Conservation (phyloP, 2,888 invertebrate genomes). For the Phorcus lineatus region DNA sequence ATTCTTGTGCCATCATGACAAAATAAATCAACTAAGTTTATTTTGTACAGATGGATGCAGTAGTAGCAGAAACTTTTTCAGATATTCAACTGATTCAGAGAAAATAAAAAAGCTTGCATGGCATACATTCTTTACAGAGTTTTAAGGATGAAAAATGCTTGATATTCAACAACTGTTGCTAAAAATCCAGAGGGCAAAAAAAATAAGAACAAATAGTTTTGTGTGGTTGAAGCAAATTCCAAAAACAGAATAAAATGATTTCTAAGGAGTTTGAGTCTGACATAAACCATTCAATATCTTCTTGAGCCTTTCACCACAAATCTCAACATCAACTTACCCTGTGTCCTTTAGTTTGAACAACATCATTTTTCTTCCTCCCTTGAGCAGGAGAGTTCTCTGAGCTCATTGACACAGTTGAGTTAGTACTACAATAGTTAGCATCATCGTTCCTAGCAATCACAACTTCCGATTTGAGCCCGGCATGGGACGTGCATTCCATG, state of each 20-base stretch:
- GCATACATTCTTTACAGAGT: too few species aligned
- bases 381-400: constrained; percentile 61
- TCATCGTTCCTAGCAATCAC: constrained; percentile 52
- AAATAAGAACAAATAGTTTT: too few species aligned
- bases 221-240: too few species aligned
- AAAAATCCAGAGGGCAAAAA: too few species aligned
- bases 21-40: too few species aligned
- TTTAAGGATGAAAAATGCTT: too few species aligned
- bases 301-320: background rate
- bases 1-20: too few species aligned
- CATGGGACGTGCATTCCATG: constrained; percentile 54
- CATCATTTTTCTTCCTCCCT: constrained; percentile 38
- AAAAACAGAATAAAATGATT: background rate
- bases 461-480: constrained; percentile 37
- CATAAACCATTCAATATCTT: background rate
- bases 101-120: too few species aligned
- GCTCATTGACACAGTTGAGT: constrained; percentile 64
- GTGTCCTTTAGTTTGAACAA: constrained; percentile 1
- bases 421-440: constrained; percentile 57
- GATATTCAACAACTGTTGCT: too few species aligned
- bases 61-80: too few species aligned
- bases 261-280: background rate
- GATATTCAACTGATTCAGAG: too few species aligned
- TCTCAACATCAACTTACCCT: constrained; percentile 2
- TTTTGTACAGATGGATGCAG: too few species aligned